Conservation (phyloP, 2,113 vertebrate genomes). For the Bufo gargarizans region DNA sequence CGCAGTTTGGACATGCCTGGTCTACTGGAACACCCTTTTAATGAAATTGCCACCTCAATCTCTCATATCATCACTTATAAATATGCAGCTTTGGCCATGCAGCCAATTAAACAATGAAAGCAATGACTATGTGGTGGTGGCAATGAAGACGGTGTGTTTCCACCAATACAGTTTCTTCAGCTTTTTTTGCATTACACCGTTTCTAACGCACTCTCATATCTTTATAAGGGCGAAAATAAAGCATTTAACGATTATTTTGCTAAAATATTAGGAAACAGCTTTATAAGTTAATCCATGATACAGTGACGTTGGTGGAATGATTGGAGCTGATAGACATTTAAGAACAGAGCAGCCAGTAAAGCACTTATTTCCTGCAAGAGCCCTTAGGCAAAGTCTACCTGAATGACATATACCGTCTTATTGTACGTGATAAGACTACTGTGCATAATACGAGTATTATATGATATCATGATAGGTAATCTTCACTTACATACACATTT, state of each 20-base stretch:
- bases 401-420: neutral
- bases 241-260: neutral
- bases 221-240: neutral
- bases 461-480: neutral
- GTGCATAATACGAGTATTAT: neutral
- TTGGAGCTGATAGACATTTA: neutral
- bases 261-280: neutral
- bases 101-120: conserved; percentile 1
- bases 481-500: neutral
- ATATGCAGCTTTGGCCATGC: neutral
- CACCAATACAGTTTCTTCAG: neutral
- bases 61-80: neutral
- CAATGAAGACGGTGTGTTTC: conserved; percentile 8
- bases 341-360: neutral
- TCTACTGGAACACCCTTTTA: neutral
- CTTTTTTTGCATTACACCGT: neutral
- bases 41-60: neutral
- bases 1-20: too few species aligned
- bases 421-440: neutral
- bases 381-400: neutral
- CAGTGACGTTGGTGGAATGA: neutral
- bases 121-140: neutral
- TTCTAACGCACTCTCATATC: neutral
- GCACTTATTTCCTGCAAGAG: neutral
- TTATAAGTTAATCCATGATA: neutral